Evolutionary conservation across 2,888 invertebrate genomes (phyloP).

Genomic region (Branchellion lobata): DNA sequence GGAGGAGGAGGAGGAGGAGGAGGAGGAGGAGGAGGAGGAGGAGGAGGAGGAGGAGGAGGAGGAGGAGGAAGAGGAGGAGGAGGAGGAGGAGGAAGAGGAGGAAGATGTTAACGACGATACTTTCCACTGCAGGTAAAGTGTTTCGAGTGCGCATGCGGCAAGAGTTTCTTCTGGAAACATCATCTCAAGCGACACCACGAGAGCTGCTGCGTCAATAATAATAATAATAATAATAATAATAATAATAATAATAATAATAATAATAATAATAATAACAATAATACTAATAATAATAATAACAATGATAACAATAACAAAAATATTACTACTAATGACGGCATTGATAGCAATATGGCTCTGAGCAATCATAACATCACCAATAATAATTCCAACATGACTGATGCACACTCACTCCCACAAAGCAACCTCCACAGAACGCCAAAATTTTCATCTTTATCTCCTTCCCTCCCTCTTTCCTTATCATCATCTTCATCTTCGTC

Average conservation of each 20-base stretch:
- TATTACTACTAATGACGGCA: not conserved
- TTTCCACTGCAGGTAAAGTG: not conserved
- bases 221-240: not conserved
- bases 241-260: not conserved
- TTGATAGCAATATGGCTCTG: not conserved
- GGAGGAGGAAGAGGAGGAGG: constrained; percentile 16
- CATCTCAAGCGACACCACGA: constrained; percentile 51
- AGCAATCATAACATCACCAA: no score
- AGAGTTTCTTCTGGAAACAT: constrained; percentile 53
- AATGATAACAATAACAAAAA: not conserved
- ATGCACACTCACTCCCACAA: no score
- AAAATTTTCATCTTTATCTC: not conserved
- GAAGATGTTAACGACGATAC: constrained; percentile 6
- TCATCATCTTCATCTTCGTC: no score
- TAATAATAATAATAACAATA: not conserved
- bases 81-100: not conserved
- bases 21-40: not conserved
- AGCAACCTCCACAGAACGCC: not conserved
- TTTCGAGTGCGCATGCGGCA: constrained; percentile 49
- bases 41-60: not conserved
- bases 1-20: not conserved
- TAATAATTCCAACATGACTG: no score
- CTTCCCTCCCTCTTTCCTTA: not conserved
- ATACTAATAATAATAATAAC: not conserved
- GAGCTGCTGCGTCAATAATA: constrained; percentile 37